These are phyloP conservation scores for Dryomyza anilis DNA, from an alignment of 2,888 invertebrate species.

Conservation along the genomic window DNA sequence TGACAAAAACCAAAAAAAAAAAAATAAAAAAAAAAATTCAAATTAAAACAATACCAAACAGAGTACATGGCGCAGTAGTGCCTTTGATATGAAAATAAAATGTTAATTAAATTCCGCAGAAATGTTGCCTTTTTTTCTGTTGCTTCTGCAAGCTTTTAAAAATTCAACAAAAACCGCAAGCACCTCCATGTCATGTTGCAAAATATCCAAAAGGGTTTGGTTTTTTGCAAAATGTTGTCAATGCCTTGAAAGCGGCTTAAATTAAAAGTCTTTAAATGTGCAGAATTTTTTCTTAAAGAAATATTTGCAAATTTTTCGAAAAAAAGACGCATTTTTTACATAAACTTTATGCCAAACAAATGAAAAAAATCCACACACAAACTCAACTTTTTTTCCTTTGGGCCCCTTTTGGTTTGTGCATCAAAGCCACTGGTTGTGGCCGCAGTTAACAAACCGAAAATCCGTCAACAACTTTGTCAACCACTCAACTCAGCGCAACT, in stretches of 20 bases:
- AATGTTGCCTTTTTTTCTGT: too few species aligned
- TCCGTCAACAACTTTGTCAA: constrained; percentile 18
- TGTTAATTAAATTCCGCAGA: constrained; percentile 17
- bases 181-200: too few species aligned
- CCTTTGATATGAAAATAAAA: constrained; percentile 17
- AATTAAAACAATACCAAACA: not conserved
- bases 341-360: not conserved
- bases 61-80: not conserved
- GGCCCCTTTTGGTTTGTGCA: not conserved
- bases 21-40: not conserved
- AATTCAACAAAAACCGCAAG: not conserved
- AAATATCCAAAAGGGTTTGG: too few species aligned
- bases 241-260: too few species aligned
- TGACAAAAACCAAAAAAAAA: not conserved
- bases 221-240: too few species aligned
- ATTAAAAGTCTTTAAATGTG: too few species aligned
- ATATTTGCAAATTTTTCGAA: too few species aligned
- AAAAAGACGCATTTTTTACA: not conserved
- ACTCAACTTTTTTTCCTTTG: not conserved
- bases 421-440: not conserved
- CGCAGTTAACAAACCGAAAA: constrained; percentile 9
- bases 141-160: not conserved
- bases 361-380: too few species aligned
- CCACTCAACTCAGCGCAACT: too few species aligned
- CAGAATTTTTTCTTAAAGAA: too few species aligned